Base-by-base conservation (phyloP, 2,888 invertebrate genomes). In the Cybosia mesomella region DNA sequence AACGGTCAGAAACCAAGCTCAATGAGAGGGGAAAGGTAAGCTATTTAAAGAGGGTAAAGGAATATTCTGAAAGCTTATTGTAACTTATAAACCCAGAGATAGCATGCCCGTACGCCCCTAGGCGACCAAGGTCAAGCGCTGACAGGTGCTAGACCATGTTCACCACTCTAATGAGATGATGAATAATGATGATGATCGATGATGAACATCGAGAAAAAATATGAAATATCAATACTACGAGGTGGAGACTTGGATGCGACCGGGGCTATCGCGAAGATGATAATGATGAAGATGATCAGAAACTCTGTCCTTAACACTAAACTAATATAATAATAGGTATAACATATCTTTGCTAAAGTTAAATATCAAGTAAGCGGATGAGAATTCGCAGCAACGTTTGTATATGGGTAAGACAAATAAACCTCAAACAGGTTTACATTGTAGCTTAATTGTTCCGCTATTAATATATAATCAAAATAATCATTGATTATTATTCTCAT, bases 381-480 rank as follows among this genome's bases (percentile, higher is more conserved):
- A 58, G 18, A 67, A 71, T n/a, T 65, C 11, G n/a, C 57, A 22
- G 24, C 36, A 54, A 49, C 43, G n/a, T 55, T n/a, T 32, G 21
- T 32, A 22, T 36, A 36, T 28, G 34, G 28, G 36, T 54, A 66
- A 28, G 28, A 61, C 34, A 49, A 67, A 70, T 54, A 39, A 72
- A 67, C 67, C 49, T 8, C 55, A 66, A 72, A 69, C 72, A 59
- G 55, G 67, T 79, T 75, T 69, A 59, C 43, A 80, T 75, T 77
- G 67, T 58, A 61, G 58, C 63, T 55, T 72, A 78, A 78, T 79
- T 59, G 70, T 68, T 72, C 71, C 32, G 55, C 9, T 60, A 72
- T 72, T 70, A 72, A 53, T 60, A 43, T 64, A 62, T 11, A 68
- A 74, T 80, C 66, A 80, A 68, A 32, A 36, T 22, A 57, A 34